Base-by-base conservation (phyloP, 2,113 vertebrate species). In the Pangasianodon gigas region DNA sequence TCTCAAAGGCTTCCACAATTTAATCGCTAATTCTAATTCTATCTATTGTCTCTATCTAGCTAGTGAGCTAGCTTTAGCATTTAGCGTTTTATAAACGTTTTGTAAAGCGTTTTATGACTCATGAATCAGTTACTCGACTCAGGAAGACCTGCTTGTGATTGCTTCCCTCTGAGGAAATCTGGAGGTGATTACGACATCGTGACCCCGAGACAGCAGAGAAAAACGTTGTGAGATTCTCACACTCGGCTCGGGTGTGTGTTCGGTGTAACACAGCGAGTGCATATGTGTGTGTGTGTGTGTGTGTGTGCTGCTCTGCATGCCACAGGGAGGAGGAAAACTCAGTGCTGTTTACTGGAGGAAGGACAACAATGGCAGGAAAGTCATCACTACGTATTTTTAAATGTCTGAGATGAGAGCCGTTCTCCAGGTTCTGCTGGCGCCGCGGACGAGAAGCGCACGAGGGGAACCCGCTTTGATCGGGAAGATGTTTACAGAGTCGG, bases 331-430 rank as follows among this genome's bases (percentile, higher is more conserved):
- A 94, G 93, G 93, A 93, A 91, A 94, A 94, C 93, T 93, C 92
- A 92, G 91, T 69, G 46, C 90, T 32, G 79, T 93, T 95, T 94
- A 93, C 93, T 92, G 89, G 93, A 92, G 93, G 93, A 94, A 94
- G 90, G 90, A 93, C 94, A 94, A 96, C 95, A 96, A 96, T 95
- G 89, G 93, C 92, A 96, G 95, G 95, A 96, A 95, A 94, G 93
- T 92, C 93, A 94, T 92, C 91, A 71, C 80, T 84, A 84, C 87
- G 86, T 87, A 90, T 91, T 88, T 91, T 93, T 91, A 84, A 88
- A 92, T 89, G 21, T 79, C 88, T 92, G 81, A 81, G 82, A 37
- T 37, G 37, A 62, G 65, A 91, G 89, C 91, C 89, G 90, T 88
- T 92, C 88, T 91, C 93, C 89, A 92, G 91, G 90, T 94, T 94